Base-by-base conservation (phyloP, 2,113 vertebrate species). In the Pterophyllum scalare region DNA sequence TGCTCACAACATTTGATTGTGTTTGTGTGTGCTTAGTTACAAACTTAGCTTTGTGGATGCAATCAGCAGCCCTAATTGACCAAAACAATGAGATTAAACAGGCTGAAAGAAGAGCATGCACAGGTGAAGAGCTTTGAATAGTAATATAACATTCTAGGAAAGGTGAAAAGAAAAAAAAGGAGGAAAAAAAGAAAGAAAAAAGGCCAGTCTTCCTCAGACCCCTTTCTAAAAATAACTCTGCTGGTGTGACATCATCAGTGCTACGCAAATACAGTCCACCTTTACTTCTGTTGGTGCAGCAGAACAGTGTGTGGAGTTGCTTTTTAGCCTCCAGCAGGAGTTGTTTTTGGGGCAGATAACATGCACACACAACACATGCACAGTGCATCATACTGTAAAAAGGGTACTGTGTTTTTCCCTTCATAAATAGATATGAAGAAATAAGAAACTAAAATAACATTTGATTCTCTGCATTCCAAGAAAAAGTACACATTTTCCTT, bases 141-240 rank as follows among this genome's bases (percentile, higher is more conserved):
- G 86, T 87, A 87, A 88, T 79, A 88, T 79, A 65, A 49, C 78
- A 75, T 56, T 81, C 46, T 19, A 43, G 87, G 62, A 82, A 77
- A 35, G 43, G 60, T 70, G 15, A 49, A 24, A 15, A 6, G n/a
- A 11, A 31, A 22, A 56, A 56, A 61, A 3, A 80, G 26, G 75
- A 80, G 65, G 84, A 17, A 57, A 33, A 31, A 3, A 64, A 35
- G 26, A 17, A 75, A 43, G 54, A 22, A 31, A 6, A 81, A 83
- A 60, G 78, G 80, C 54, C 79, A 38, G 56, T n/a, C 59, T 80
- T 52, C 91, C 60, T 87, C 58, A 89, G 64, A 81, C 11, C 52
- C 64, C 49, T 81, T 94, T 95, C 96, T 92, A 93, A 87, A 94
- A 93, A 96, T 88, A 95, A 79, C 80, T 77, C 61, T 12, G 28